A percentile compares a stretch with the other conserved stretches of the same genome.
Evolutionary conservation across 2,888 invertebrate species (phyloP).

Genomic region (Heterodera filipjevi): DNA sequence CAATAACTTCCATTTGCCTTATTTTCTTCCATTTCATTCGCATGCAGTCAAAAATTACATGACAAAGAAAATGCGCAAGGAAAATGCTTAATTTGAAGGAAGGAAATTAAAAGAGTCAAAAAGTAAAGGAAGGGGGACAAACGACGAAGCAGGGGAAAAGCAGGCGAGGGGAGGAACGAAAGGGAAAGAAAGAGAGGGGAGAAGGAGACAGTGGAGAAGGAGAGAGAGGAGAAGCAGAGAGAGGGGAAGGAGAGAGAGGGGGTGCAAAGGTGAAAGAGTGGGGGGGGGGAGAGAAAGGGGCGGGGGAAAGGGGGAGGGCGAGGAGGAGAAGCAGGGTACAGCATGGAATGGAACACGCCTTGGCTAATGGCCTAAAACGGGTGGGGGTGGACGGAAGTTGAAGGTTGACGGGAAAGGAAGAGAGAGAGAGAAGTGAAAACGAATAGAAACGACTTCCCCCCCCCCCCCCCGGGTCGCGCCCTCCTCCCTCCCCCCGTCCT

Average conservation of each 20-base stretch:
- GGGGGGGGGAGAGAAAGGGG: not conserved
- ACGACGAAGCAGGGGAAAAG: too few relatives aligned
- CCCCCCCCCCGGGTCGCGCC: not conserved
- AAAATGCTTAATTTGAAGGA: not conserved
- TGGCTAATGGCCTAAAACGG: not conserved
- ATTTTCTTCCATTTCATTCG: not conserved
- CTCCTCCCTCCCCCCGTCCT: not conserved
- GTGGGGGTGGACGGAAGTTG: not conserved
- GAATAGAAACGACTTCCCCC: not conserved
- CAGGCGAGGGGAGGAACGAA: too few relatives aligned
- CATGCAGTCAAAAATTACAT: not conserved
- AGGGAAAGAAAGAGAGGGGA: too few relatives aligned
- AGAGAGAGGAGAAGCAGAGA: not conserved
- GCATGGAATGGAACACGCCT: not conserved
- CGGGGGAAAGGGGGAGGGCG: not conserved
- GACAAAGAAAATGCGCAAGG: not conserved
- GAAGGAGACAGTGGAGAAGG: not conserved
- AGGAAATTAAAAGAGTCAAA: not conserved
- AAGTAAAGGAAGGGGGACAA: too few relatives aligned
- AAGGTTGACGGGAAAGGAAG: not conserved
- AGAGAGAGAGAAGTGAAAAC: not conserved
- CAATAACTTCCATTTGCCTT: not conserved
- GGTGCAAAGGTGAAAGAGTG: too few relatives aligned
- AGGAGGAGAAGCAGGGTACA: not conserved
- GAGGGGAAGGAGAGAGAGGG: not conserved